phyloP scores from a whole-genome alignment of 2,888 invertebrate species.

The Syrista parreyssii region DNA sequence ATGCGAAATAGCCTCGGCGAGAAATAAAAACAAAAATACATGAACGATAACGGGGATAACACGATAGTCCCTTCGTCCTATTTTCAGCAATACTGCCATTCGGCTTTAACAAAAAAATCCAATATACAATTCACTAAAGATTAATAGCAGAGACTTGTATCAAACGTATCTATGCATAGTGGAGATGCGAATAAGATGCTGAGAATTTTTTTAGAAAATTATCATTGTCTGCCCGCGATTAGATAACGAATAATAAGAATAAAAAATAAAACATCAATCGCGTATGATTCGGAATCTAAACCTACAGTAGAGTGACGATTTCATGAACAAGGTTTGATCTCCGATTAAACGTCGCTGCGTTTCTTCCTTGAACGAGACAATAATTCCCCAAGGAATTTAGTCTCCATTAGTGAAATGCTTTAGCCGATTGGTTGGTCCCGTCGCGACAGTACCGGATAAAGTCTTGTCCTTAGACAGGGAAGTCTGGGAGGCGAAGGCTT shows the following conservation, averaged over 20 bases:
- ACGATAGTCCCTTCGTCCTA: neutral
- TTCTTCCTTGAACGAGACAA: neutral
- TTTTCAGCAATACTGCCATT: neutral
- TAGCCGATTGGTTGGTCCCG: neutral
- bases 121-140: neutral
- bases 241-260: neutral
- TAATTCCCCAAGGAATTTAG: neutral
- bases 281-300: neutral
- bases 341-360: neutral
- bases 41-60: neutral
- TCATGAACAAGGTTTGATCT: neutral
- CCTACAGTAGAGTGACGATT: neutral
- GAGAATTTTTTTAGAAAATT: too few species aligned
- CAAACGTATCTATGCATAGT: neutral
- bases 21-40: neutral
- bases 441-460: constrained; percentile 11
- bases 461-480: constrained; percentile 6
- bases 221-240: too few species aligned
- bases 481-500: constrained; percentile 2
- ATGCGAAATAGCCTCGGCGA: neutral
- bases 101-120: neutral
- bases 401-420: constrained; percentile 1
- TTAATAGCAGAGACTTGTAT: neutral
- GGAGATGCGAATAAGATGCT: too few species aligned
- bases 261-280: neutral